These are phyloP conservation scores for Rhadinocentrus ornatus DNA, from an alignment of 2,797 vertebrate genomes.

Conservation along the genomic window DNA sequence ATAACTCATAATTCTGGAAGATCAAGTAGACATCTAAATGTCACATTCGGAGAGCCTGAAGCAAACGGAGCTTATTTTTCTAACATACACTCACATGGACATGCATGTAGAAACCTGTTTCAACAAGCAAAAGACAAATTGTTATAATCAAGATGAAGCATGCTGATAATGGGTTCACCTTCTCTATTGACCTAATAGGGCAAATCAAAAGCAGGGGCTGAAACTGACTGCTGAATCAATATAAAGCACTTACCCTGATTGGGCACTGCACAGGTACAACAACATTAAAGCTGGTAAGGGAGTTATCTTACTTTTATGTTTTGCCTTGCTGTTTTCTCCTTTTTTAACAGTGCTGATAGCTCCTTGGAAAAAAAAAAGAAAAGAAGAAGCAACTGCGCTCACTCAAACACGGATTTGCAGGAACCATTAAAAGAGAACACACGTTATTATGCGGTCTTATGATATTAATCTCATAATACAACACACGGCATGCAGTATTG, in stretches of 20 bases:
- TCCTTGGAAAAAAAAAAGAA: not conserved
- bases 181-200: conserved; percentile 74
- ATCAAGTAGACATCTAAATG: conserved; percentile 63
- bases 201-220: conserved; percentile 73
- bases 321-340: conserved; percentile 41
- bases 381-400: conserved; percentile 41
- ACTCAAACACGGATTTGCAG: conserved; percentile 17
- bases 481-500: conserved; percentile 14
- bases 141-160: conserved; percentile 68
- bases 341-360: conserved; percentile 36
- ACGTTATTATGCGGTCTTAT: conserved; percentile 10
- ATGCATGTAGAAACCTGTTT: conserved; percentile 34
- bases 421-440: conserved; percentile 10
- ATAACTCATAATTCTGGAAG: conserved; percentile 66
- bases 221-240: conserved; percentile 74
- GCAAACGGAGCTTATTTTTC: conserved; percentile 13
- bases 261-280: conserved; percentile 67
- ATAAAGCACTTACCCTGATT: conserved; percentile 81
- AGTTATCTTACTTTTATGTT: conserved; percentile 52
- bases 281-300: conserved; percentile 60
- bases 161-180: conserved; percentile 74
- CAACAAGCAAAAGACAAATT: conserved; percentile 63
- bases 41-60: conserved; percentile 50
- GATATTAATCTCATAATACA: conserved; percentile 31
- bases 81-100: not conserved